These are phyloP conservation scores for Heliangelus exortis DNA, from an alignment of 2,797 vertebrate genomes.

Conservation along the genomic window DNA sequence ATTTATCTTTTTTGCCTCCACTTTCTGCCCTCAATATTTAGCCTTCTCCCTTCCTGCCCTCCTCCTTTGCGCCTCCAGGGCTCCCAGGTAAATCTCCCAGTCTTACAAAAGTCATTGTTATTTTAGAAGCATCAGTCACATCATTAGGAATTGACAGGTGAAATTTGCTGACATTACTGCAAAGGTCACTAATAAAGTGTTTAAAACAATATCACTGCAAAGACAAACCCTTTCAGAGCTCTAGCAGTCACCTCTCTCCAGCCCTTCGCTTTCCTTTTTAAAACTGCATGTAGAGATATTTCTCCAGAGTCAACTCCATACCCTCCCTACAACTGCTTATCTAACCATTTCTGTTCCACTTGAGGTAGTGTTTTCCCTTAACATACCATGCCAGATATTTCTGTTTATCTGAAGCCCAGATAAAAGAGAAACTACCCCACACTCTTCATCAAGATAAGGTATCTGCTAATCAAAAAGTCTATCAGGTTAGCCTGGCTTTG, in stretches of 20 bases:
- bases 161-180: conserved; percentile 23
- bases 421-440: background rate
- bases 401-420: conserved; percentile 4
- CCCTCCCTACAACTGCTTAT: background rate
- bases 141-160: background rate
- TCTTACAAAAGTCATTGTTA: background rate
- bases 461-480: background rate
- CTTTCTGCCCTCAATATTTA: background rate
- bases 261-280: background rate
- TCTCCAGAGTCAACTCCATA: background rate
- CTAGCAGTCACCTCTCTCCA: background rate
- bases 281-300: background rate
- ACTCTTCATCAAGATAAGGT: background rate
- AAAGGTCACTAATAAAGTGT: conserved; percentile 28
- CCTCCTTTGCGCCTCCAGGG: background rate
- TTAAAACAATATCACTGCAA: conserved; percentile 15
- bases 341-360: background rate
- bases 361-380: background rate
- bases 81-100: background rate
- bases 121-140: background rate
- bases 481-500: background rate
- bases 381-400: background rate
- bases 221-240: background rate
- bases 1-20: background rate
- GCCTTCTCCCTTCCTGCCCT: background rate